Base-by-base conservation (phyloP, 2,797 vertebrate genomes). In the Xenops minutus region DNA sequence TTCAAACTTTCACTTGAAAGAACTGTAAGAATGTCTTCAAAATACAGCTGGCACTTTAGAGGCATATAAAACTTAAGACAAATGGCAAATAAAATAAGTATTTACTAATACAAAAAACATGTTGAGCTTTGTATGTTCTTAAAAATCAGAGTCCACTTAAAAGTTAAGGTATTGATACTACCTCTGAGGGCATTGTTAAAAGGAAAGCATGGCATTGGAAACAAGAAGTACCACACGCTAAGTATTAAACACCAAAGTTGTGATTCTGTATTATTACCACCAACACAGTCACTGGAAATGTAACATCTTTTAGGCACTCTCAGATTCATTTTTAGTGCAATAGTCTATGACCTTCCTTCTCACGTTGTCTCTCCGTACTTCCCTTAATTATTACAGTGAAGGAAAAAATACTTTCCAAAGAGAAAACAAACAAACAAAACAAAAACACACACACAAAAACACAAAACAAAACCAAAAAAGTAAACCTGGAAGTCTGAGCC, bases 11-110 rank as follows among this genome's bases (percentile, higher is more conserved):
- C 66, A 84, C 20, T 59, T 71, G 41, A 93, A 93, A 95, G 73
- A 78, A 77, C 62, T 7, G 2, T 41, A 68, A 89, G 56, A 63
- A 81, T 26, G 10, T 63, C 74, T 73, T 90, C 76, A 66, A 92
- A 87, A 87, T 34, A 93, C 44, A 94, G 56, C 29, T 89, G 84
- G 72, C 77, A 75, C 83, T 92, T 93, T 16, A 90, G 82, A 92
- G 67, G 49, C 46, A 41, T 64, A 85, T 74, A 89, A 95, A 94
- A 93, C 56, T 90, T 93, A 75, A 94, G 93, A 94, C 83, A 93
- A 89, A 71, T 39, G 58, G 77, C 54, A 95, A 95, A 79, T 81
- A 64, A 94, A 88, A 2, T 29, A 46, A n/a, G 20, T 86, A 80
- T 68, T 88, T 93, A 44, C 23, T 6, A 3, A 61, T 74, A 92